Evolutionary conservation across 1,140 invertebrate species (phyloP), one percentile per base, ranked within the genome.

Genomic region (Oscheius sp.): DNA sequence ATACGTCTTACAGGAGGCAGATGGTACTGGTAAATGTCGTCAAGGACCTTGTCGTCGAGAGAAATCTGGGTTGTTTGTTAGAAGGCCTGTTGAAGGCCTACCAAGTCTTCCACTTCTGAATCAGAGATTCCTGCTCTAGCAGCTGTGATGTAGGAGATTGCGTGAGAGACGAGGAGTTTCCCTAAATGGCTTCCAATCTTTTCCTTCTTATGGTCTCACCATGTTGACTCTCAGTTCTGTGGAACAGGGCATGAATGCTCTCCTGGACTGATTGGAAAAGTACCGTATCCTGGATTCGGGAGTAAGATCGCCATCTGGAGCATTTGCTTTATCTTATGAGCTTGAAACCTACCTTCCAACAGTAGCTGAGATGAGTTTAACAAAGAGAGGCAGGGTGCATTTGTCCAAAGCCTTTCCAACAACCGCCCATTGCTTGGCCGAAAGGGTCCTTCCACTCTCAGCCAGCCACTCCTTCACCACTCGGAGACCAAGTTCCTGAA

Each of bases 11-110:
- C 93, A 0, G 95, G 95, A 1, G 95, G 95, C 81, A 97, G 88
- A 88, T 97, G 94, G 83, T 97, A 97, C 84, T 99, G 95, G 82
- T 97, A 99, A 0, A 99, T 94, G 81, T 99, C 95, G 81, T 98
- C 95, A 49, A 99, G 85, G 26, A 86, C 91, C 83, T 91, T 92
- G 85, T 97, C 93, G 79, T 96, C 94, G 58, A 97, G 82, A 0
- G 93, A 95, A 74, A 97, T 95, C 7, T 95, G 86, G 29, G 74
- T 76, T 3, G 20, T 28, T 18, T 52, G 2, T 70, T 62, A 26
- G 10, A 69, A 20, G 13, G 15, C 61, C 70, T 23, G 45, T 23
- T 13, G 34, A 23, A 75, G 31, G 55, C 64, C 23, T 23, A 77
- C 75, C 52, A 81, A 74, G 87, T 97, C 94, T 85, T 96, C 94